These are phyloP conservation scores for Pantherophis vulpinus DNA, from an alignment of 2,797 vertebrate species.

Conservation along the genomic window DNA sequence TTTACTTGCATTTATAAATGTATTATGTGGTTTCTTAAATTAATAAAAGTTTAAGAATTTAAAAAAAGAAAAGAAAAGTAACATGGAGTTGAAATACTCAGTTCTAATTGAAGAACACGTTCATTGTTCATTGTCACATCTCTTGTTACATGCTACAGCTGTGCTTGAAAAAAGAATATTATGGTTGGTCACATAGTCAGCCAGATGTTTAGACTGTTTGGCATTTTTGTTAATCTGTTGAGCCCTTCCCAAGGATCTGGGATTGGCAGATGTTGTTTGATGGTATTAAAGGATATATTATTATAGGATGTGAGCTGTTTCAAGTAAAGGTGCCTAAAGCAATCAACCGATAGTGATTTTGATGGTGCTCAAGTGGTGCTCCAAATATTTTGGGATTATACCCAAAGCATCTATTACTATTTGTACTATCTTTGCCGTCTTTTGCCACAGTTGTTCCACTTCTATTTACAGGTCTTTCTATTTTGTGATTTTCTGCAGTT, in stretches of 20 bases:
- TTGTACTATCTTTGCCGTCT: neutral
- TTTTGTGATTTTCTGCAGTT: neutral
- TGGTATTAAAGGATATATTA: neutral
- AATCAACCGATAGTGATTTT: neutral
- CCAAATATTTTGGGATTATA: neutral
- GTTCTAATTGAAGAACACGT: slow-evolving; percentile 17
- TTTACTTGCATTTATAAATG: too few relatives aligned
- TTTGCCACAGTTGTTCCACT: neutral
- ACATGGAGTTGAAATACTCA: slow-evolving; percentile 38
- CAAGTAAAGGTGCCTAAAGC: neutral
- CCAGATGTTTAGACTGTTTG: neutral
- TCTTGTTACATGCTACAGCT: slow-evolving; percentile 30
- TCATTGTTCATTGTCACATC: slow-evolving; percentile 19
- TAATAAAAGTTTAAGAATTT: too few relatives aligned
- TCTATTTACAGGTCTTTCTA: neutral
- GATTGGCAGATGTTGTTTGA: neutral
- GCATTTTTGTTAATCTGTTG: neutral
- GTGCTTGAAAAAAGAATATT: neutral
- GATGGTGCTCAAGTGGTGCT: neutral
- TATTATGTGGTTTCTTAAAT: too few relatives aligned
- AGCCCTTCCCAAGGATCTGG: neutral
- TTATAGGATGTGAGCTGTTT: neutral
- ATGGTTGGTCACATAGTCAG: neutral
- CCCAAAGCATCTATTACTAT: neutral
- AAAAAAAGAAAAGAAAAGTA: too few relatives aligned